phyloP scores from a whole-genome alignment of 1,140 invertebrate genomes.

The Euborellia annulipes region DNA sequence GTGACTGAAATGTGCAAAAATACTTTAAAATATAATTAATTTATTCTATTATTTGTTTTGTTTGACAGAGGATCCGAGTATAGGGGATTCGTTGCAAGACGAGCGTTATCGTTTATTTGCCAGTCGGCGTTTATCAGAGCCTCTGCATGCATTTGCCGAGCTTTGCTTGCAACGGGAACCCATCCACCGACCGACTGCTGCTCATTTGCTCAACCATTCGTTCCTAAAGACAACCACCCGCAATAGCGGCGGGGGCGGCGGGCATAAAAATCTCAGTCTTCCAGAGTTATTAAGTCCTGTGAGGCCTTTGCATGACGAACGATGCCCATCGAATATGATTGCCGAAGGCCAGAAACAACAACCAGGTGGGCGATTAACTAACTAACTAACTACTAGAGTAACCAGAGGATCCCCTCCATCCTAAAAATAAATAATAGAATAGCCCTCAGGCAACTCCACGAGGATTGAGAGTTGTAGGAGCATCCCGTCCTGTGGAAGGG shows the following conservation, averaged over 20 bases:
- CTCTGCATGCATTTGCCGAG: constrained; percentile 59
- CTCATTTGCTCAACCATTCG: constrained; percentile 47
- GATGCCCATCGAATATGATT: constrained; percentile 13
- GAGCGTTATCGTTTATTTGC: constrained; percentile 22
- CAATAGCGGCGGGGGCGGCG: constrained; percentile 14
- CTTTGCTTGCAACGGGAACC: constrained; percentile 51
- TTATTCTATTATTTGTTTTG: no score
- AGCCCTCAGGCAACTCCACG: no score
- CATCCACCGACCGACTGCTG: constrained; percentile 40
- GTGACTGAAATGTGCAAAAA: no score
- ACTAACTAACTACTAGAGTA: neutral
- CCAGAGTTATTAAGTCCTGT: constrained; percentile 34
- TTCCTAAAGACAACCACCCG: constrained; percentile 50
- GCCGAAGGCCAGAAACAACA: constrained; percentile 5
- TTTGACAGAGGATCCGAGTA: constrained; percentile 14
- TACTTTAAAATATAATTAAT: no score
- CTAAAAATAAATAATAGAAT: no score
- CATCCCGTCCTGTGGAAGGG: no score
- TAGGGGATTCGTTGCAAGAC: constrained; percentile 15
- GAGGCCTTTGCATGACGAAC: constrained; percentile 31
- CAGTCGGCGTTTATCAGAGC: constrained; percentile 43
- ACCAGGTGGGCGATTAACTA: constrained; percentile 26
- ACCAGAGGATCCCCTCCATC: no score
- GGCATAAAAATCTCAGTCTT: constrained; percentile 16
- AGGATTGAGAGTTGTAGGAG: no score